Base-by-base conservation (phyloP, 1,140 invertebrate genomes). In the Drosophila baimaii region DNA sequence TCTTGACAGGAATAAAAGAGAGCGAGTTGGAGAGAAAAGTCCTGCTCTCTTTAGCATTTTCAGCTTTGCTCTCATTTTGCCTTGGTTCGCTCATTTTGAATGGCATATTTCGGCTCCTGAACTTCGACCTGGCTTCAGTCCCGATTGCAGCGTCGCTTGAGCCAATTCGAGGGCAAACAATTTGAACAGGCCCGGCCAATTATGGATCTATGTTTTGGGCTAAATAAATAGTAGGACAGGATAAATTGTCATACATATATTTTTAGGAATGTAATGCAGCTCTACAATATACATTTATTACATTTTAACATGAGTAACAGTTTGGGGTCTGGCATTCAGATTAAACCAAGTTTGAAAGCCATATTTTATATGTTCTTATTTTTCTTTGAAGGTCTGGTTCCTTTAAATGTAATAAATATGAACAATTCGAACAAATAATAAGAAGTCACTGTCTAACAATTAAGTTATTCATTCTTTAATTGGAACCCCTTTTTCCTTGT, bases 61-160 rank as follows among this genome's bases (percentile, higher is more conserved):
- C 17, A 25, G 41, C 6, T 17, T 33, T 23, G 41, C 68, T 71
- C 68, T 71, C 51, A 21, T 57, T 70, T 69, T 7, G 7, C 2
- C 21, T 23, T 23, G 13, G 5, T 25, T 69, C 25, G 17, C 49
- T 56, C 31, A 15, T 12, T 12, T 65, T 41, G 12, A 25, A 12
- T 3, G 6, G 17, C 23, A n/a, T 12, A n/a, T 25, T 33, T 39
- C 29, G 68, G 37, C 49, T 70, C 2, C 2, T 46, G 21, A 46
- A 57, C 23, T 70, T 35, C 31, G 49, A 37, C 17, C 25, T 55
- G 35, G 15, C 33, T 56, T 71, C 33, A 71, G 65, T 71, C 51
- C 69, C 51, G 65, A 58, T 49, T 71, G 27, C 12, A 55, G 52
- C 17, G 31, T 58, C 51, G 27, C 17, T 58, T 66, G 35, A 29